These are phyloP conservation scores for Macrophya alboannulata DNA, from an alignment of 2,888 invertebrate species.

Conservation along the genomic window DNA sequence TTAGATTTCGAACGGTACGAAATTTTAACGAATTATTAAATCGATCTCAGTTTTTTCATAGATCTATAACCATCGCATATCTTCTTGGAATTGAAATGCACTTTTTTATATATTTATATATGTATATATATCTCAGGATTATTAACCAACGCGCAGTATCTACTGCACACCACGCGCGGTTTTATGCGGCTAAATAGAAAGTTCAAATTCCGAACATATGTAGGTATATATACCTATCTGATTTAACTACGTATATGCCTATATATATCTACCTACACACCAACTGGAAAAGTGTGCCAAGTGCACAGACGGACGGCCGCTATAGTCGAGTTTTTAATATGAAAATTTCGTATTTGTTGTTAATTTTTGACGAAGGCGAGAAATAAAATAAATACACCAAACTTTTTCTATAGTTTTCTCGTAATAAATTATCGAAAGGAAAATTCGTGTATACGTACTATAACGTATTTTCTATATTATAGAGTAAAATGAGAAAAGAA, in stretches of 20 bases:
- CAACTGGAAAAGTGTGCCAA: constrained; percentile 8
- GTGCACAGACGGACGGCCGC: neutral
- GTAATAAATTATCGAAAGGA: too few species aligned
- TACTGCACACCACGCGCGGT: neutral
- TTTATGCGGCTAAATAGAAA: constrained; percentile 6
- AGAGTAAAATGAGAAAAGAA: too few species aligned
- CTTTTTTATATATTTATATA: too few species aligned
- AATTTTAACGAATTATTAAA: neutral
- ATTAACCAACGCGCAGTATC: neutral
- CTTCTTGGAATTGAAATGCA: neutral
- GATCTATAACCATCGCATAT: neutral
- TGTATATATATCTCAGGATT: neutral
- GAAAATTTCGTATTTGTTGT: neutral
- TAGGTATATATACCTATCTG: too few species aligned
- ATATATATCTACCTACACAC: neutral
- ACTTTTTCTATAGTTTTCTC: too few species aligned
- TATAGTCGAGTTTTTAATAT: neutral
- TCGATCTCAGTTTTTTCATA: neutral
- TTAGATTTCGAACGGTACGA: neutral
- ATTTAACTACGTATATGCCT: neutral
- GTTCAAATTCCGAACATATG: neutral
- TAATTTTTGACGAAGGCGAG: too few species aligned
- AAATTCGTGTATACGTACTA: too few species aligned
- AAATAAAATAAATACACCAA: too few species aligned
- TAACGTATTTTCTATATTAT: too few species aligned